Evolutionary conservation across 1,140 invertebrate species (phyloP).

Genomic region (Nixonia krombeini): DNA sequence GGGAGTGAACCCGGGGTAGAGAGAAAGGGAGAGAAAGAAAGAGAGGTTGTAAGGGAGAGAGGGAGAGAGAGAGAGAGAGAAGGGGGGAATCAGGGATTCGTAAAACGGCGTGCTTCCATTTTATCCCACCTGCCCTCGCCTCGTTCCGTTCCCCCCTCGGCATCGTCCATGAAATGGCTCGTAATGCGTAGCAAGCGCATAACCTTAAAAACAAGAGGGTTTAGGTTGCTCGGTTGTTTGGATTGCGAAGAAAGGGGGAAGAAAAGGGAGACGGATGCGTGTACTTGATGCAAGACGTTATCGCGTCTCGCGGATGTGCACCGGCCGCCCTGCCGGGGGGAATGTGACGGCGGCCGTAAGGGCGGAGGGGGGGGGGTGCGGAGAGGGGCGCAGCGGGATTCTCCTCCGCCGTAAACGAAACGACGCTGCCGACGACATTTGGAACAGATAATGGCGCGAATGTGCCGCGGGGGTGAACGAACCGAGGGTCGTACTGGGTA

Average conservation of each 20-base stretch:
- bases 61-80: too few species aligned
- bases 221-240: background rate
- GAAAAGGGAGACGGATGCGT: constrained; percentile 4
- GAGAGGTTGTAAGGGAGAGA: too few species aligned
- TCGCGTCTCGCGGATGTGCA: constrained; percentile 12
- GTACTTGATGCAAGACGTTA: background rate
- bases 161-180: constrained; percentile 40
- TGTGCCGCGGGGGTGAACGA: constrained; percentile 70
- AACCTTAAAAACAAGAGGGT: constrained; percentile 41
- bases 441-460: constrained; percentile 71
- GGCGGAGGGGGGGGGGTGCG: constrained; percentile 27
- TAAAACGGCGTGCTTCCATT: constrained; percentile 39
- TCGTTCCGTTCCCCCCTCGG: constrained; percentile 20
- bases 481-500: constrained; percentile 64
- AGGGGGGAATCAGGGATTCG: too few species aligned
- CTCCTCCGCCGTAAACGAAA: constrained; percentile 63
- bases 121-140: background rate
- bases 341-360: too few species aligned
- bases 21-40: too few species aligned
- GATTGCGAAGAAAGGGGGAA: constrained; percentile 1
- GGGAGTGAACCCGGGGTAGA: constrained; percentile 11
- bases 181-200: constrained; percentile 38
- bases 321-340: too few species aligned
- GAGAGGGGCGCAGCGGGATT: background rate
- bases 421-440: too few species aligned